Evolutionary conservation across 2,113 vertebrate species (phyloP), one percentile per base, ranked within the genome.

Genomic region (Papio anubis): DNA sequence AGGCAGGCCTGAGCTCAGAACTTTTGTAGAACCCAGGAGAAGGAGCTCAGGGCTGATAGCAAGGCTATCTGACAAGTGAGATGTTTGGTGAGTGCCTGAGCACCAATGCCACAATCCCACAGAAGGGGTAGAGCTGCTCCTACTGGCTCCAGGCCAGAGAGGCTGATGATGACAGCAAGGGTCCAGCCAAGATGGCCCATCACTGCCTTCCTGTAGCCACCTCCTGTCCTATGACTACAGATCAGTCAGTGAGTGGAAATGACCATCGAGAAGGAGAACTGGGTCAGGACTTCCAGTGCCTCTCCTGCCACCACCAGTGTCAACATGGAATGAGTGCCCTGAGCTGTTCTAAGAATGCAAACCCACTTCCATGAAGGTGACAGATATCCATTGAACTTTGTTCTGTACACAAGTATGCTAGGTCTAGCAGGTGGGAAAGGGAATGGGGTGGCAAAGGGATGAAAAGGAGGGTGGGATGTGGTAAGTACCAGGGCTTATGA

Each of bases 81-180:
- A 72, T 40, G 17, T 43, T 61, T 40, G 20, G 12, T 43, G 38
- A 30, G 23, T 70, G 7, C 3, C 82, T 21, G 23, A 18, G 20
- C 9, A 27, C 64, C 40, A n/a, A 8, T 4, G 48, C 0, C 35
- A 38, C 4, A 3, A 9, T 11, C 73, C 27, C 5, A 1, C 1
- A 40, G 79, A 96, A 93, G 40, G 38, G 18, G 5, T 3, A 18
- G 35, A 16, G 20, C 40, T 50, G 10, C 23, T 81, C 27, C 18
- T 79, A 11, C 35, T 10, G 40, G 45, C 55, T 96, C 55, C 21
- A 93, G 52, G n/a, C 6, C 61, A 59, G 38, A 61, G 50, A 92
- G 25, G 17, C 68, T 55, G 76, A 66, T 6, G 23, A 1, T 38
- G 27, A 38, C 38, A 75, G 64, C 45, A 64, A 16, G 66, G n/a